Base-by-base conservation (phyloP, 2,888 invertebrate species). In the Operophtera brumata region DNA sequence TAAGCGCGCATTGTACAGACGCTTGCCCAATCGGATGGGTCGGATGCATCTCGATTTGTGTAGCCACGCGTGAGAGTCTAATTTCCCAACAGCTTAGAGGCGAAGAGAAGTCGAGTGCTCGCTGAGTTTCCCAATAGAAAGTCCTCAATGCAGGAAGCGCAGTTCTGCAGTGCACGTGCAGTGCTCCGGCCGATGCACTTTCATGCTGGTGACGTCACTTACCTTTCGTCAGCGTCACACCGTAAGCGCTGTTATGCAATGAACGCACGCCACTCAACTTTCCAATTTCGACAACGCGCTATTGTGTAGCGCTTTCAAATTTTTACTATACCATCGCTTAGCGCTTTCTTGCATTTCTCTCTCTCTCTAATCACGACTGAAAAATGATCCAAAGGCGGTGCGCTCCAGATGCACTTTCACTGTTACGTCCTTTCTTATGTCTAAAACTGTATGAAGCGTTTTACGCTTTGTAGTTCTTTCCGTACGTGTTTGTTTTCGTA, bases 271-370 rank as follows among this genome's bases (percentile, higher is more conserved):
- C 80, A 77, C 85, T 87, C 87, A 81, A 89, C 89, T 89, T 89
- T 89, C 89, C 89, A 89, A 90, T 89, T 90, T 89, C 89, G 88
- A 88, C 90, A 89, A 89, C 88, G 84, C 81, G 84, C 88, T 84
- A 89, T 89, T 90, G 89, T 89, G 82, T 86, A 78, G 88, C 89
- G 90, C 89, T 90, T 90, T 89, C 89, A 89, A 88, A 90, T 88
- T 89, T 59, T 84, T 84, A 84, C 85, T 83, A 76, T 80, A 82
- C 85, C 81, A 78, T 82, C 82, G 83, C 75, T 77, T 73, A 78
- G 82, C 86, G 84, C 88, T 90, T 87, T 88, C 87, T 82, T 86
- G 75, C 82, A 82, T 83, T 86, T 86, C 86, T 83, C 78, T 75
- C 82, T 75, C 82, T 77, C 78, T 76, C 82, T 75, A 70, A 75